phyloP scores from a whole-genome alignment of 2,797 vertebrate genomes.

The Australoheros facetus region DNA sequence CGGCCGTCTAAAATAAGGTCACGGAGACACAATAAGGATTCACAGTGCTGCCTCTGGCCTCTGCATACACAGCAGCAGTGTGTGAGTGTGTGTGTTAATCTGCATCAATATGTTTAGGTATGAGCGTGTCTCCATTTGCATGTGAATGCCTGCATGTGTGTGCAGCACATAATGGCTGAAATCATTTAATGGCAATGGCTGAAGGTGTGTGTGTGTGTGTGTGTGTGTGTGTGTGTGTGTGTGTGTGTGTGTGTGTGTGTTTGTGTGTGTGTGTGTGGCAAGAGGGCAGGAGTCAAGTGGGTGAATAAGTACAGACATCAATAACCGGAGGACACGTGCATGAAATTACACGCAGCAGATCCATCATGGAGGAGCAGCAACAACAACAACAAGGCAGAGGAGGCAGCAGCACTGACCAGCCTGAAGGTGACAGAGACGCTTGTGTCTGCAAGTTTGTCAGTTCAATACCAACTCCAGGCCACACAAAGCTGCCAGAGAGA shows the following conservation, averaged over 20 bases:
- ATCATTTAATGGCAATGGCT: slow-evolving; percentile 29
- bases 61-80: background rate
- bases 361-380: slow-evolving; percentile 48
- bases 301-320: slow-evolving; percentile 65
- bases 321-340: slow-evolving; percentile 60
- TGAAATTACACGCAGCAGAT: slow-evolving; percentile 63
- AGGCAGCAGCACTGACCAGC: background rate
- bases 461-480: background rate
- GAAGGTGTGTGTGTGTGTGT: slow-evolving; percentile 20
- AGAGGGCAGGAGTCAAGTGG: slow-evolving; percentile 60
- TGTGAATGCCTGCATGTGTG: slow-evolving; percentile 9
- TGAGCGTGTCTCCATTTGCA: background rate
- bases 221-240: slow-evolving; percentile 11
- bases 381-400: background rate
- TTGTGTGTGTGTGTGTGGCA: background rate
- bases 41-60: slow-evolving; percentile 7
- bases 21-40: slow-evolving; percentile 46
- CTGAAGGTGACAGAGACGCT: slow-evolving; percentile 36
- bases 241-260: slow-evolving; percentile 11
- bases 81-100: background rate
- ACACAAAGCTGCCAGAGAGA: background rate
- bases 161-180: slow-evolving; percentile 19
- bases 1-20: slow-evolving; percentile 39
- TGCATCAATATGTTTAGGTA: background rate
- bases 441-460: background rate